A percentile compares a stretch with the other conserved stretches of the same genome.
Conservation (phyloP, 2,888 invertebrate genomes). For the Macaria notata region DNA sequence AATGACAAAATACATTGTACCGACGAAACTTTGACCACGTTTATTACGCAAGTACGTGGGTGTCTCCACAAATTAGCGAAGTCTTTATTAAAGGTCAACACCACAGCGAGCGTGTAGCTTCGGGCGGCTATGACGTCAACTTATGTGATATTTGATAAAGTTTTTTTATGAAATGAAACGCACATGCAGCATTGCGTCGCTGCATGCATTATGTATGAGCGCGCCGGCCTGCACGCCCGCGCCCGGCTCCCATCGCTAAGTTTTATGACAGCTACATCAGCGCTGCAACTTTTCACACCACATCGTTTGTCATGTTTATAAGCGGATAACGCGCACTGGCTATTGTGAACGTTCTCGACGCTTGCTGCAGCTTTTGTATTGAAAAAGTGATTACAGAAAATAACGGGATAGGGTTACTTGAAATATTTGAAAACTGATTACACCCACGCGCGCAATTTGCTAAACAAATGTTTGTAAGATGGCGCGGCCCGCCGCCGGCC, state of each 20-base stretch:
- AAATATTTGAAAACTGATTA: conserved; percentile 37
- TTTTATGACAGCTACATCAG: conserved; percentile 43
- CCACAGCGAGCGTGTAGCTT: conserved; percentile 3
- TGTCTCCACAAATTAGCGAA: conserved; percentile 26
- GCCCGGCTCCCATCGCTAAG: conserved; percentile 36
- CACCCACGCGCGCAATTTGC: conserved; percentile 39
- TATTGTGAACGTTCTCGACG: not conserved
- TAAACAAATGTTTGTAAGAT: conserved; percentile 39
- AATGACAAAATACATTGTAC: conserved; percentile 45
- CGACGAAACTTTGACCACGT: conserved; percentile 39
- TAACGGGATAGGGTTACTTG: conserved; percentile 12
- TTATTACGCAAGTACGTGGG: conserved; percentile 35
- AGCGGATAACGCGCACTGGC: conserved; percentile 13
- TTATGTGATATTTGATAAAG: conserved; percentile 4
- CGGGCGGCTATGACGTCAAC: conserved; percentile 5
- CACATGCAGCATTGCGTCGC: conserved; percentile 21
- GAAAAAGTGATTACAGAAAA: conserved; percentile 1
- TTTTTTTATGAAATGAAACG: conserved; percentile 16
- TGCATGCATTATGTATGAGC: conserved; percentile 34
- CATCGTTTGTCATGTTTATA: conserved; percentile 24
- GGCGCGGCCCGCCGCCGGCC: conserved; percentile 27
- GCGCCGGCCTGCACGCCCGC: conserved; percentile 7
- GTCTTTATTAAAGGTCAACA: conserved; percentile 25
- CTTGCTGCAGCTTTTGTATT: not conserved
- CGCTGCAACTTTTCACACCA: conserved; percentile 31